A percentile compares a stretch with the other conserved stretches of the same genome.
These are phyloP conservation scores for Macropus fuliginosus DNA, from an alignment of 2,797 vertebrate species.

Conservation along the genomic window DNA sequence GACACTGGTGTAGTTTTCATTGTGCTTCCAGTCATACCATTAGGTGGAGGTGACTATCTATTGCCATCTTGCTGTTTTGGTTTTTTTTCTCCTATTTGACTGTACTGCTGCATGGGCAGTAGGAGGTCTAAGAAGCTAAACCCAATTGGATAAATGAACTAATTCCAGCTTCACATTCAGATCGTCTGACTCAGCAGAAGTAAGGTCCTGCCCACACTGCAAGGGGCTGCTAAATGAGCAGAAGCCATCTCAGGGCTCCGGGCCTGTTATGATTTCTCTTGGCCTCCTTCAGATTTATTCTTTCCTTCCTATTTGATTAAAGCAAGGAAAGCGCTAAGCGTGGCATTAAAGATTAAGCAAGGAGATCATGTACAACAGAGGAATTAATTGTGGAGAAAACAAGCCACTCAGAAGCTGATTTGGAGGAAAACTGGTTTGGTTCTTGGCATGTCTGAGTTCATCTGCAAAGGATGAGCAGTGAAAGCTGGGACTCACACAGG, in stretches of 20 bases:
- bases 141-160: neutral
- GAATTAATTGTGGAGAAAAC: neutral
- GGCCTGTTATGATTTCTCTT: neutral
- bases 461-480: neutral
- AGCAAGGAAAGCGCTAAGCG: neutral
- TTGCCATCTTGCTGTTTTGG: too few species aligned
- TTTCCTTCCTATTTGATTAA: slow-evolving; percentile 15
- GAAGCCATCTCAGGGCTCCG: neutral
- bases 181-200: neutral
- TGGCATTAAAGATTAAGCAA: neutral
- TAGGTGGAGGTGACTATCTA: neutral
- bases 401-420: slow-evolving; percentile 33
- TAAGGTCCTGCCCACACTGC: neutral
- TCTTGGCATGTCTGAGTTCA: slow-evolving; percentile 21
- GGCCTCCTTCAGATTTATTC: neutral
- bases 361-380: neutral
- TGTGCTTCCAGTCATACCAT: neutral
- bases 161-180: neutral
- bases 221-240: neutral
- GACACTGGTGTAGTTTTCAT: neutral
- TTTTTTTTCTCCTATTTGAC: neutral
- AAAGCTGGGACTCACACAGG: neutral
- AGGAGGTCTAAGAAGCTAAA: neutral
- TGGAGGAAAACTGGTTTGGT: neutral
- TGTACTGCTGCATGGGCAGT: neutral